Base-by-base conservation (phyloP, 2,113 vertebrate species). In the Onychorhynchus coronatus region DNA sequence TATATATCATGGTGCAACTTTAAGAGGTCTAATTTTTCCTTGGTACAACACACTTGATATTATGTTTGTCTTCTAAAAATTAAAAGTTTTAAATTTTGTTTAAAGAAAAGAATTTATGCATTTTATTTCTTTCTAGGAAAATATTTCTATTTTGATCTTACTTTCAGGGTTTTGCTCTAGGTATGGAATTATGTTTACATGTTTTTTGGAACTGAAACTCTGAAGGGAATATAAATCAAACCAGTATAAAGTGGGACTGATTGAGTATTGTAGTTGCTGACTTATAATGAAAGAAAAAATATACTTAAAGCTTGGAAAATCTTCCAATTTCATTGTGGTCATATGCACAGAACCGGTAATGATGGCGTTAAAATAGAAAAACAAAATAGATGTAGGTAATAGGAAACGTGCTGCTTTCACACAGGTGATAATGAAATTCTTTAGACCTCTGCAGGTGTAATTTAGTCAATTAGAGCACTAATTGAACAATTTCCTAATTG, bases 401-500 rank as follows among this genome's bases (percentile, higher is more conserved):
- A 71, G 18, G 33, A 92, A 61, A 74, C 0, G 1, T 62, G n/a
- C 42, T 91, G 53, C 49, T 95, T 90, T 90, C 56, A 89, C 67
- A 76, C 59, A 88, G 87, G 87, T 95, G 92, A 90, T 92, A 95
- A 96, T 85, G 81, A 95, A 95, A 92, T 94, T 91, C 63, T 91
- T 94, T 65, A 93, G 94, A 70, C 89, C 53, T 94, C 47, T 6
- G 8, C 77, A 93, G 92, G 84, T 95, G 83, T 70, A 94, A 90
- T 96, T 94, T 93, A 83, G 85, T 91, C 63, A 97, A 89, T 91
- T 89, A 93, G 28, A 93, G 46, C 81, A 85, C 72, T 93, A 96
- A 95, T 72, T 87, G 93, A 95, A 94, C 83, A 91, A 96, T 93
- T 92, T 85, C 67, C 80, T 94, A 93, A 96, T 92, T 76, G 75